Base-by-base conservation (phyloP, 2,797 vertebrate genomes). In the Gymnothorax reevesii region DNA sequence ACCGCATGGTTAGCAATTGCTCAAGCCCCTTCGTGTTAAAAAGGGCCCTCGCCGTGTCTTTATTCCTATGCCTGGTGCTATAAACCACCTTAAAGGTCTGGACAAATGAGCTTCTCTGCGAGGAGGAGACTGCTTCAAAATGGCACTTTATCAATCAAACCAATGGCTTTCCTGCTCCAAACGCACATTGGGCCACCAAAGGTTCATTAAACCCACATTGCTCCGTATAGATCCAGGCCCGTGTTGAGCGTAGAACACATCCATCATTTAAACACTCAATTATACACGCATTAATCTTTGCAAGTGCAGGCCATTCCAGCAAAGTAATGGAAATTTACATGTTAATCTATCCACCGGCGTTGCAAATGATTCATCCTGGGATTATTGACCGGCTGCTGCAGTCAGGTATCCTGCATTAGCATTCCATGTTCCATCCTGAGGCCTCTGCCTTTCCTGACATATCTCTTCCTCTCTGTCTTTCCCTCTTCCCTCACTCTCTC, bases 371-470 rank as follows among this genome's bases (percentile, higher is more conserved):
- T 87, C 86, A 84, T 20, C 77, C 92, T 85, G 87, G 55, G 42
- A 83, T 66, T 89, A 90, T 88, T 88, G 88, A 89, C 88, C 83
- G 79, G 85, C 84, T 86, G 75, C 59, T 55, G 5, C 55, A 86
- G 87, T 60, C 80, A 57, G 20, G 59, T 33, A 75, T 8, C 20
- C 71, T 69, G 22, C 52, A n/a, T 15, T 12, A 52, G 33, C 49
- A 69, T 77, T 33, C 57, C 17, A 7, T 13, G 9, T 17, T 25
- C n/a, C 85, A 17, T 52, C 90, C 91, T 92, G 90, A 92, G 92
- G 93, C 92, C 90, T 92, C 92, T 92, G 93, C 90, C 92, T 94
- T 93, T 91, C 92, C 90, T 94, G 91, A 80, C 13, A 15, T 20
- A 49, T 62, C 60, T 66, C 77, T 82, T n/a, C 52, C 42, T 86